Base-by-base conservation (phyloP, 2,888 invertebrate genomes). In the Amblyjoppa proteus region DNA sequence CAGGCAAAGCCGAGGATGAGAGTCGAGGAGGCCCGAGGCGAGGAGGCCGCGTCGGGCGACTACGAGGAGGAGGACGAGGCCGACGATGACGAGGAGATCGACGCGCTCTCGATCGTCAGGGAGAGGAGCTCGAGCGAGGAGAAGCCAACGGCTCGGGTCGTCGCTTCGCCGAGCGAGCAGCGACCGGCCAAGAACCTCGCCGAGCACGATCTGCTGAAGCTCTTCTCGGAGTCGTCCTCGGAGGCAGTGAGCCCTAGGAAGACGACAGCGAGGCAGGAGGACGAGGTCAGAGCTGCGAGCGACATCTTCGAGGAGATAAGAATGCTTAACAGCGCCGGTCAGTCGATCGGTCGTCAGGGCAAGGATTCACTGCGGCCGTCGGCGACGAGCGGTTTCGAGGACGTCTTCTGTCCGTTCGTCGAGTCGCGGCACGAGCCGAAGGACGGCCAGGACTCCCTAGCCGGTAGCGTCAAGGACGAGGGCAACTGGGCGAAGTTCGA, bases 401-500 rank as follows among this genome's bases (percentile, higher is more conserved):
- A 93, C 51, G 91, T 93, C 28, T 93, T 94, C 78, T 91, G 89
- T 58, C 91, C 93, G 0, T 92, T 93, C 68, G 68, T 89, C 3
- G 91, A 91, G n/a, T 83, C 89, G 2, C 88, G 89, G 56, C 68
- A 85, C 38, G 90, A 89, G 13, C 41, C 16, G 53, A 86, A 85
- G 16, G 78, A 81, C 53, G 89, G 74, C 13, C 77, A 91, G 0
- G 91, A 91, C 20, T 73, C 79, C 7, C 31, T 64, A 7, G 64
- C 83, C 13, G 83, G 81, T 4, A 83, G 86, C 41, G 77, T 49
- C 5, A 93, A 92, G 82, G 93, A 94, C 1, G 92, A 93, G 0
- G 90, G 89, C 0, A 93, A 92, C 49, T 94, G 94, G 94, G 94
- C 94, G 0, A 94, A 94, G 66, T 94, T 94, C 87, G 94, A 94